Base-by-base conservation (phyloP, 2,888 invertebrate genomes). In the Clitarchus hookeri region DNA sequence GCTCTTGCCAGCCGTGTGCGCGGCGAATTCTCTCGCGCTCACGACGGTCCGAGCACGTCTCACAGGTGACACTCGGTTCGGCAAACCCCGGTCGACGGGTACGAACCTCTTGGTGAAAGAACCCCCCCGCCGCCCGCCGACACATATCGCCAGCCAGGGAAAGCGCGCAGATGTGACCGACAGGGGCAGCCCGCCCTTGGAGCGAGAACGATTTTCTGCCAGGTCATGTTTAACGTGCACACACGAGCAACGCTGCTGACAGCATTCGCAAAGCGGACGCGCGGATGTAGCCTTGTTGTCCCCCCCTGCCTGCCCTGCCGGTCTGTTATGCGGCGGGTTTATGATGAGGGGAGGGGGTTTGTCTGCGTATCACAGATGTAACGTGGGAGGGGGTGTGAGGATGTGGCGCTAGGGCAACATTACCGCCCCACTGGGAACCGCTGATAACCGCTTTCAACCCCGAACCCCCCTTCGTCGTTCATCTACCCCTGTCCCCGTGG, bases 401-500 rank as follows among this genome's bases (percentile, higher is more conserved):
- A 19, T 6, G 65, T 19, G 65, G 65, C 65, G 65, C n/a, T 65
- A 19, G 65, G 65, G 65, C 65, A 65, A 65, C 65, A 65, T 65
- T n/a, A 65, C 65, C 65, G 65, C 65, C 65, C 65, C 65, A n/a
- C 65, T 65, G 65, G 65, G 65, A n/a, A 65, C 65, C 65, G 65
- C 65, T 65, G 65, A 65, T 65, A 65, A 65, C 65, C 65, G 65
- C 65, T 65, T 23, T 19, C 65, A 11, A 16, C 19, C 65, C 65
- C 65, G 1, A 0, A 16, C n/a, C 65, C n/a, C 8, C 65, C 53
- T 12, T 53, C 13, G 1, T 19, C 65, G 16, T 65, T 23, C 65
- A 11, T 19, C 19, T 6, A 0, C 3, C 65, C 23, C 65, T 11
- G 65, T 53, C 53, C 19, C 53, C 53, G 8, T 53, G 53, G 19